These are phyloP conservation scores for Scleropages formosus DNA, from an alignment of 2,797 vertebrate genomes.

Conservation along the genomic window DNA sequence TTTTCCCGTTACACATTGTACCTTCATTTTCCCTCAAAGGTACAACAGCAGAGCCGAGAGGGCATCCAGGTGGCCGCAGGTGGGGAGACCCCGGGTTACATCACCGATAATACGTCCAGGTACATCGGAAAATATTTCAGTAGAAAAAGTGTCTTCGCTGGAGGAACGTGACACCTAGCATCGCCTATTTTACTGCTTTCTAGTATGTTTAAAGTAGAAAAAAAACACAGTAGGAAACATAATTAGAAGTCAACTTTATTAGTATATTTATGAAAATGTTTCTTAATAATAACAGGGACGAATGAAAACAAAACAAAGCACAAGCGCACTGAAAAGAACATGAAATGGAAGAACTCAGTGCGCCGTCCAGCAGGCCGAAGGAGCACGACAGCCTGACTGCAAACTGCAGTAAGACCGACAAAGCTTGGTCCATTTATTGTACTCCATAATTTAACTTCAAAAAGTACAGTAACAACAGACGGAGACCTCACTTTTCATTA, in stretches of 20 bases:
- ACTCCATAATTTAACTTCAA: constrained; percentile 38
- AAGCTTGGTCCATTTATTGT: constrained; percentile 72
- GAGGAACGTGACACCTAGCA: no score
- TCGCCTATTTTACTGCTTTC: no score
- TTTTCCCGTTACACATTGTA: no score
- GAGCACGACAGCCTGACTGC: constrained; percentile 53
- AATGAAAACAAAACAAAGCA: constrained; percentile 45
- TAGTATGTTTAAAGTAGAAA: constrained; percentile 13
- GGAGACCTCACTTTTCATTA: no score
- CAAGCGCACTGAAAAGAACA: constrained; percentile 77
- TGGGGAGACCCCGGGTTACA: no score
- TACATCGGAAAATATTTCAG: no score
- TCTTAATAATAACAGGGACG: constrained; percentile 81
- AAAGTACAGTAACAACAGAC: constrained; percentile 26
- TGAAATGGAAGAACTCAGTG: constrained; percentile 62
- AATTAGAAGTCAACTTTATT: constrained; percentile 89
- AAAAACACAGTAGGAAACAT: constrained; percentile 53
- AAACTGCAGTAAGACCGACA: constrained; percentile 45
- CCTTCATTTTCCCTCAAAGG: no score
- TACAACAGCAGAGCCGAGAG: no score
- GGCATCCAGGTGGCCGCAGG: no score
- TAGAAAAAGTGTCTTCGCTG: no score
- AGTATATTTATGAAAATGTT: constrained; percentile 75
- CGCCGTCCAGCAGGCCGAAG: constrained; percentile 64
- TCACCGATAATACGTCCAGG: no score